Percentiles rank a stretch among this genome's conserved stretches.
Conservation (phyloP, 2,797 vertebrate genomes). For the Phalloptychus januarius region DNA sequence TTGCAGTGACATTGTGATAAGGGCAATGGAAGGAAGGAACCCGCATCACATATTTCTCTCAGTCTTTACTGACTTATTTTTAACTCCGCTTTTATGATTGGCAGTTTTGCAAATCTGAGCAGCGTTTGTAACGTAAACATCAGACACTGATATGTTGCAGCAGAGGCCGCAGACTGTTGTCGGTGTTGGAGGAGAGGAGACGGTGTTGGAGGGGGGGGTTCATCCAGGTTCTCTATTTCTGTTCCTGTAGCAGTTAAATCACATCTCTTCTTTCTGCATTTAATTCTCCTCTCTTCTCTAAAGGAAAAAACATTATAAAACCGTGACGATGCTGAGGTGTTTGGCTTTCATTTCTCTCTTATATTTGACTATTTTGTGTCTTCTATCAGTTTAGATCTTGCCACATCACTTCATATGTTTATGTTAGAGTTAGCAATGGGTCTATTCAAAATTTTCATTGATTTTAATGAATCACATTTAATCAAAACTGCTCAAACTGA, state of each 20-base stretch:
- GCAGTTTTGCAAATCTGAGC: constrained; percentile 8
- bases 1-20: neutral
- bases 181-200: constrained; percentile 56
- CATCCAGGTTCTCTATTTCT: constrained; percentile 32
- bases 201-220: constrained; percentile 35
- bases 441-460: too few species aligned
- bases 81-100: constrained; percentile 5
- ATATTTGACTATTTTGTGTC: neutral
- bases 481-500: too few species aligned
- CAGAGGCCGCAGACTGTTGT: constrained; percentile 27
- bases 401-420: neutral
- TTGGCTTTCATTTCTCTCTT: neutral
- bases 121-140: constrained; percentile 14
- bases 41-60: neutral
- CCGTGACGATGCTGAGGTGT: neutral
- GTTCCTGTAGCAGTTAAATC: constrained; percentile 41
- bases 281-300: neutral
- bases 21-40: neutral
- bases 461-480: too few species aligned
- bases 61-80: constrained; percentile 4
- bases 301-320: neutral
- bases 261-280: constrained; percentile 24
- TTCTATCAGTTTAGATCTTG: neutral
- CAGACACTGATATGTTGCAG: constrained; percentile 21
- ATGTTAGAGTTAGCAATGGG: neutral